Percentiles rank a stretch among this genome's conserved stretches.
phyloP scores from a whole-genome alignment of 2,113 vertebrate genomes.

The Orthonyx spaldingii region DNA sequence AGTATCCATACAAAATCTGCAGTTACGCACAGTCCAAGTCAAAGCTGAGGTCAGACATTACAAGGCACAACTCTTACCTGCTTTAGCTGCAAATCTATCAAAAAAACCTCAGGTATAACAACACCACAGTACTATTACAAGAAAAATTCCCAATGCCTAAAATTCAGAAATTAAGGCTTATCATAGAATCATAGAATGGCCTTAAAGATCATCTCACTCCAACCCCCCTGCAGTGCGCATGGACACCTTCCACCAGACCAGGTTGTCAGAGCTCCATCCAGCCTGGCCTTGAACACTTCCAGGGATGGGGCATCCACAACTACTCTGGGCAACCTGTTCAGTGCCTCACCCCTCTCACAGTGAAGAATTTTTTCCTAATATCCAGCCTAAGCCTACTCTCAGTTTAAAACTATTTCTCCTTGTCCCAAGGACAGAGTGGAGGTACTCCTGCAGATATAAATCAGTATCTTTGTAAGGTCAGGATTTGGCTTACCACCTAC shows the following conservation, averaged over 20 bases:
- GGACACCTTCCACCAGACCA: background rate
- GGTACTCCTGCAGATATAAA: background rate
- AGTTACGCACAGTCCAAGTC: background rate
- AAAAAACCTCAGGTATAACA: background rate
- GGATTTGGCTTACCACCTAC: background rate
- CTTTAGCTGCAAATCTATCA: background rate
- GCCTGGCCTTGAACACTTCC: background rate
- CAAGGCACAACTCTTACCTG: background rate
- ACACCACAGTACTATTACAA: background rate
- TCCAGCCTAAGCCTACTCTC: background rate
- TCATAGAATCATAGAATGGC: background rate
- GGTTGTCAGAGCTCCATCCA: background rate
- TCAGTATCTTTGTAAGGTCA: background rate
- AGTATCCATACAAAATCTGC: background rate
- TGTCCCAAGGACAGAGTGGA: background rate
- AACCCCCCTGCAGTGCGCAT: background rate
- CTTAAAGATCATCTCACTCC: background rate
- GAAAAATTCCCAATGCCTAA: background rate
- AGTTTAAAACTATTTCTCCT: background rate
- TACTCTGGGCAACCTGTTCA: background rate
- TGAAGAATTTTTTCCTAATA: background rate
- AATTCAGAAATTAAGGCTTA: background rate
- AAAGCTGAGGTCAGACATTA: background rate
- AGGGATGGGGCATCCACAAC: background rate
- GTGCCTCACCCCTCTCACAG: background rate